Evolutionary conservation across 1,140 invertebrate species (phyloP), one percentile per base, ranked within the genome.

Genomic region (Heterodera carotae): DNA sequence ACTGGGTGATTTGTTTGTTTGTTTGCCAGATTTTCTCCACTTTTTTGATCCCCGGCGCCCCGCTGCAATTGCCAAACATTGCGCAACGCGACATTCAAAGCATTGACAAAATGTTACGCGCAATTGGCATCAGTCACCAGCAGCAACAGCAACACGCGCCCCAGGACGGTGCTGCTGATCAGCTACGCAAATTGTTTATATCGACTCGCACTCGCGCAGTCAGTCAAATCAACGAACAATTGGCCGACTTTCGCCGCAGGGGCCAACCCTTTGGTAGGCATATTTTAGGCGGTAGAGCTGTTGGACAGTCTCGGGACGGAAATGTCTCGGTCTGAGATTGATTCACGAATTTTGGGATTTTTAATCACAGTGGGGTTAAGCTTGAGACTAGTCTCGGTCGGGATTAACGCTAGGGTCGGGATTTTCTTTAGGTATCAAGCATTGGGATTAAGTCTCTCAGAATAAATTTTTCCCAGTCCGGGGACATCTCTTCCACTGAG

Each of bases 241-340:
- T 97, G 34, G 91, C 91, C 60, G 94, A 96, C 89, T 97, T 97
- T 89, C 92, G 95, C 86, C 91, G 92, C 68, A 96, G 96, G 88
- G 89, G 94, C 81, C 93, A 92, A 56, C 92, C 94, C 43, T 88
- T 76, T 27, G 59, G 76, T 64, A 76, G 27, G 48, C 62, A 78
- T 10, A 56, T 27, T 18, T 73, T 43, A 22, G 43, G 27, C 4
- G 33, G 60, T 10, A 7, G 7, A 43, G 39, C 7, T 7, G 15
- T 12, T 12, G 1, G 39, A 39, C 39, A 12, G 39, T 7, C 7
- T 43, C 39, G 39, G 39, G 39, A 43, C 10, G 4, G 36, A 4
- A 39, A 5, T 10, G 36, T n/a, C n/a, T n/a, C n/a, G n/a, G n/a
- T n/a, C n/a, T n/a, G n/a, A n/a, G n/a, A n/a, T n/a, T n/a, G n/a